Percentiles rank a stretch among this genome's conserved stretches.
Conservation (phyloP, 2,113 vertebrate genomes). For the Tangachromis dhanisi region DNA sequence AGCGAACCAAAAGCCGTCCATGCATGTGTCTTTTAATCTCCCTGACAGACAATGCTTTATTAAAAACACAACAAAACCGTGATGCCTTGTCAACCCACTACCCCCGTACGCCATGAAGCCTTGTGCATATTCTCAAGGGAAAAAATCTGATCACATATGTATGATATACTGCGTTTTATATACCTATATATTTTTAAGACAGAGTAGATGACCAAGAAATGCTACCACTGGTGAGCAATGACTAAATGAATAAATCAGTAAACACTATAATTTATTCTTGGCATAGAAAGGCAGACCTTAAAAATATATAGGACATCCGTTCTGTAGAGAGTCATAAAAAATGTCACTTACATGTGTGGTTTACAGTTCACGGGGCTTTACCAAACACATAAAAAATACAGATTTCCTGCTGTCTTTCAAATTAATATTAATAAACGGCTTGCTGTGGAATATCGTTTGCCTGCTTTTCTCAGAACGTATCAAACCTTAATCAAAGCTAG, state of each 20-base stretch:
- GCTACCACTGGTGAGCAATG: neutral
- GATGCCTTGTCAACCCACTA: neutral
- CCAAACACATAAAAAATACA: constrained; percentile 1
- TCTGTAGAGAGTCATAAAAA: constrained; percentile 39
- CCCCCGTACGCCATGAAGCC: neutral
- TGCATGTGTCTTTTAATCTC: neutral
- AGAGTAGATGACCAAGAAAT: neutral
- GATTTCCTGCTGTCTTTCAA: neutral
- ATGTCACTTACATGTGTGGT: neutral
- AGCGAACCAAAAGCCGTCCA: neutral
- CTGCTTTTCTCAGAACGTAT: neutral
- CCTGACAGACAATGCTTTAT: constrained; percentile 15
- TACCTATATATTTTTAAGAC: neutral
- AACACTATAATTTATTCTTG: neutral
- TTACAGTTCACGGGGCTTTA: constrained; percentile 3
- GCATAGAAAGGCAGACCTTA: neutral
- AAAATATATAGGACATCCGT: constrained; percentile 36
- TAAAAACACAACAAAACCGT: neutral
- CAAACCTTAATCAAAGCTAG: neutral
- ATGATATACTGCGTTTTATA: neutral
- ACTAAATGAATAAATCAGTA: constrained; percentile 40
- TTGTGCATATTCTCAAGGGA: neutral
- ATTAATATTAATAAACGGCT: constrained; percentile 22
- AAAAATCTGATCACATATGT: neutral
- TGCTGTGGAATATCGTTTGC: neutral